phyloP scores from a whole-genome alignment of 2,113 vertebrate genomes.

The Notarius lentiginosus region DNA sequence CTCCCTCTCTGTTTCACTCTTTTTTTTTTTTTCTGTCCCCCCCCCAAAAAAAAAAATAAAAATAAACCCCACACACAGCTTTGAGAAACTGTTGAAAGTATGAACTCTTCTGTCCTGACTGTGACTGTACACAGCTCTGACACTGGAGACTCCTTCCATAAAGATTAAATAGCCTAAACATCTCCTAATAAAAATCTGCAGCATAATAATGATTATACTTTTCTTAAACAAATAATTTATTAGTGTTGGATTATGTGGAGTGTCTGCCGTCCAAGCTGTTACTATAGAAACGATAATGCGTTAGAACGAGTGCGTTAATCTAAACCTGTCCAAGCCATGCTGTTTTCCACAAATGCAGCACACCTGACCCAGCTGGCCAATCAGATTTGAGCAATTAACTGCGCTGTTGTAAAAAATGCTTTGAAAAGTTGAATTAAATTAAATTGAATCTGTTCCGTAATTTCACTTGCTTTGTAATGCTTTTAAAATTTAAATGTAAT shows the following conservation, averaged over 20 bases:
- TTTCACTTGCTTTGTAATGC: not conserved
- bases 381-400: not conserved
- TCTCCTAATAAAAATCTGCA: not conserved
- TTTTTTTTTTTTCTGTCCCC: too few species aligned
- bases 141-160: not conserved
- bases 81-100: too few species aligned
- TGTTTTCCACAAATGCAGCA: not conserved
- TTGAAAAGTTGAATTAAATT: not conserved
- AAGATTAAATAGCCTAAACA: not conserved
- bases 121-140: not conserved
- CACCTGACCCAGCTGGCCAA: not conserved
- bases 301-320: not conserved
- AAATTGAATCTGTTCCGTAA: not conserved
- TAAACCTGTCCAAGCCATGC: not conserved
- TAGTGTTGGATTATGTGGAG: not conserved
- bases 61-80: not conserved
- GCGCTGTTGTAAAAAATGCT: not conserved
- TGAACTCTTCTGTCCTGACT: not conserved
- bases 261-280: not conserved
- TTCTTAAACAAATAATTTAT: too few species aligned
- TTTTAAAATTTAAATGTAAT: not conserved
- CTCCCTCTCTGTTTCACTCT: too few species aligned
- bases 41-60: not conserved
- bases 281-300: not conserved
- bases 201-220: not conserved